phyloP scores from a whole-genome alignment of 2,888 invertebrate species.

The Nemotelus pantherinus region DNA sequence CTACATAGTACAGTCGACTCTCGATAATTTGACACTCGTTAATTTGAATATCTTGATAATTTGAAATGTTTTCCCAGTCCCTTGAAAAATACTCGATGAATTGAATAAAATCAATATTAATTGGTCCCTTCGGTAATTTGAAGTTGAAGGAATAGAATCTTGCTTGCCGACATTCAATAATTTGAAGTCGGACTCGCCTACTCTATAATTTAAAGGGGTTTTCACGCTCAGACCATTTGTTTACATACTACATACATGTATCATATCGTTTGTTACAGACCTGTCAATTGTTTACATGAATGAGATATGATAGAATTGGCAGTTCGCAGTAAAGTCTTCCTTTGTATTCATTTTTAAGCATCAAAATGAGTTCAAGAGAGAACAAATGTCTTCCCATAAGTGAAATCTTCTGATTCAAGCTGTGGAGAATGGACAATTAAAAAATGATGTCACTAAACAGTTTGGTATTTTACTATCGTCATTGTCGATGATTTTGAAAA shows the following conservation, averaged over 20 bases:
- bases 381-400: not conserved
- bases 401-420: not conserved
- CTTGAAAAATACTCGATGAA: conserved; percentile 14
- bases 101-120: conserved; percentile 6
- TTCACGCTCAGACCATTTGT: not conserved
- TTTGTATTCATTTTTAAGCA: not conserved
- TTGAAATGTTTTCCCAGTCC: conserved; percentile 5
- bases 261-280: not conserved
- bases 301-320: not conserved
- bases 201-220: too few species aligned
- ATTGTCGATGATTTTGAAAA: conserved; percentile 15
- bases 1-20: conserved; percentile 4
- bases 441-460: conserved; percentile 10
- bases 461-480: conserved; percentile 9
- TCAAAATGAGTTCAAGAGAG: not conserved
- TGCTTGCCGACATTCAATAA: not conserved
- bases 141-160: too few species aligned
- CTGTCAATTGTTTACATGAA: not conserved
- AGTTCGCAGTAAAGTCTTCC: not conserved
- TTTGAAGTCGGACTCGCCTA: too few species aligned
- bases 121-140: conserved; percentile 1
- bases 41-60: conserved; percentile 9
- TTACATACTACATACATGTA: not conserved
- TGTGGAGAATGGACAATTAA: conserved; percentile 6
- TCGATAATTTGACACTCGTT: conserved; percentile 18